Conservation (phyloP, 2,888 invertebrate species). For the Arrhopalites spinosus region DNA sequence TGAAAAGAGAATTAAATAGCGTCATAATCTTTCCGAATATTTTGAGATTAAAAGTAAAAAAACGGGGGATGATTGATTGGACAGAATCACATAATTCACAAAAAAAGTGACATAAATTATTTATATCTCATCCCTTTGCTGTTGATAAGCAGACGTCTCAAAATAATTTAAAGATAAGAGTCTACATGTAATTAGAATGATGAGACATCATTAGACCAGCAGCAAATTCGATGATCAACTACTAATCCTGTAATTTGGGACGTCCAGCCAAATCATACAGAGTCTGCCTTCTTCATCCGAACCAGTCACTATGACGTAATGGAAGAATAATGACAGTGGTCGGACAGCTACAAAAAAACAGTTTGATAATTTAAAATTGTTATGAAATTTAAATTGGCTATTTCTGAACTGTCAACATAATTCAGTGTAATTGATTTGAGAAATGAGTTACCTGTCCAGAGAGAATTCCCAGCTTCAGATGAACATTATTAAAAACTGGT, state of each 20-base stretch:
- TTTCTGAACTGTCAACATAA: too few species aligned
- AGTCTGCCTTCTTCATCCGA: conserved; percentile 14
- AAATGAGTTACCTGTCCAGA: too few species aligned
- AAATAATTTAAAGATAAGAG: background rate
- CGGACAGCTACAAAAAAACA: conserved; percentile 27
- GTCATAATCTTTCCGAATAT: too few species aligned
- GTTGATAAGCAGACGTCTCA: background rate
- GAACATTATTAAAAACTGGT: too few species aligned
- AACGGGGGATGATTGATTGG: too few species aligned
- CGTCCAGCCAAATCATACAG: background rate
- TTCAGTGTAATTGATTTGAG: too few species aligned
- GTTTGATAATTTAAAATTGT: too few species aligned
- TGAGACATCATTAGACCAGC: background rate
- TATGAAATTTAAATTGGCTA: too few species aligned
- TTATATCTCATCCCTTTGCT: background rate
- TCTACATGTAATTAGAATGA: background rate
- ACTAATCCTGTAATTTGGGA: too few species aligned
- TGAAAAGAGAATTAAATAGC: too few species aligned
- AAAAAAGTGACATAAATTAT: background rate
- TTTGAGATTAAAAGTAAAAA: too few species aligned
- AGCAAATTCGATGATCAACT: background rate
- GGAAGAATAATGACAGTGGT: conserved; percentile 42
- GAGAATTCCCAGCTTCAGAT: too few species aligned
- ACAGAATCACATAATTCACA: background rate
- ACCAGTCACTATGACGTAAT: conserved; percentile 42